Percentiles rank a stretch among this genome's conserved stretches.
These are phyloP conservation scores for Dascyllus trimaculatus DNA, from an alignment of 2,113 vertebrate genomes.

Conservation along the genomic window DNA sequence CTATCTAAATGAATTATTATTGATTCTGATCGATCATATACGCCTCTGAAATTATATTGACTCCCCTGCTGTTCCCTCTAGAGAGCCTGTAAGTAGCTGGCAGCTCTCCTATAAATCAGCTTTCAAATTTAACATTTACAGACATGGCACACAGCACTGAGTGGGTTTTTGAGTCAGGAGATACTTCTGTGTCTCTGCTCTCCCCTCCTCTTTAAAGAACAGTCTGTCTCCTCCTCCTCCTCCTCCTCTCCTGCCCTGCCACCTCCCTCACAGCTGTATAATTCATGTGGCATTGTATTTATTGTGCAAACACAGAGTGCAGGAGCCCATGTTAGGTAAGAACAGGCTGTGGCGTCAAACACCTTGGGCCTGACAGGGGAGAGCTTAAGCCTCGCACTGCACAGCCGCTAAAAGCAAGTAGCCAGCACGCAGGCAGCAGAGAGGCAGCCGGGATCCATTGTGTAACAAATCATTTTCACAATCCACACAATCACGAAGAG, in stretches of 20 bases:
- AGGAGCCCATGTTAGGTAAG: constrained; percentile 79
- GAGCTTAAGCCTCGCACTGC: constrained; percentile 54
- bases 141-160: constrained; percentile 16
- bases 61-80: constrained; percentile 29
- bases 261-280: constrained; percentile 46
- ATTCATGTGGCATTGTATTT: constrained; percentile 71
- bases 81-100: constrained; percentile 35
- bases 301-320: constrained; percentile 74
- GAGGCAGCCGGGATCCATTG: constrained; percentile 34
- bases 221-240: constrained; percentile 6
- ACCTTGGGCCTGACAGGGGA: constrained; percentile 61
- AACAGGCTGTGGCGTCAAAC: constrained; percentile 70
- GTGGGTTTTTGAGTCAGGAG: constrained; percentile 13
- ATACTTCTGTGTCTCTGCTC: constrained; percentile 26
- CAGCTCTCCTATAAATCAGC: constrained; percentile 42
- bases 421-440: constrained; percentile 13
- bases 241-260: background rate
- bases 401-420: constrained; percentile 59
- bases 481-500: constrained; percentile 25
- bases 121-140: constrained; percentile 34
- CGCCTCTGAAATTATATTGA: constrained; percentile 49
- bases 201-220: constrained; percentile 10
- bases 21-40: constrained; percentile 56
- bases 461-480: constrained; percentile 40
- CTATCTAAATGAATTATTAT: constrained; percentile 61